A percentile compares a stretch with the other conserved stretches of the same genome.
These are phyloP conservation scores for Drosophila ohnishii DNA, from an alignment of 1,140 invertebrate species.

Conservation along the genomic window DNA sequence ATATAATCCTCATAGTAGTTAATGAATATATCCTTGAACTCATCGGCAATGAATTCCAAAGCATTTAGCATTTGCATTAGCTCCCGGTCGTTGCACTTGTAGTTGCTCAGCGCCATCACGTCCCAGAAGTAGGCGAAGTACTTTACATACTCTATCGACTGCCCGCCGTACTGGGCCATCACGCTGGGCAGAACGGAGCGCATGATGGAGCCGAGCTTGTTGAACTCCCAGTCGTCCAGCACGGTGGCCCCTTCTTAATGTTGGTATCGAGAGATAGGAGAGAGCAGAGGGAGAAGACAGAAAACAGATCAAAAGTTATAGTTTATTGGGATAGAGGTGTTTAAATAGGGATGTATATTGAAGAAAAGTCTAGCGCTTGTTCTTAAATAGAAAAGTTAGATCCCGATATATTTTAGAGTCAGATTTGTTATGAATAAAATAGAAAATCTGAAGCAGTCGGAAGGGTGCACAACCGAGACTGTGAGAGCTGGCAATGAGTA, in stretches of 20 bases:
- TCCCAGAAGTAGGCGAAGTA: constrained; percentile 71
- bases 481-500: constrained; percentile 38
- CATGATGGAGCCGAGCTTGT: constrained; percentile 68
- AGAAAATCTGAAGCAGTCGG: background rate
- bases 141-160: constrained; percentile 65
- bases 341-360: background rate
- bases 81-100: constrained; percentile 68
- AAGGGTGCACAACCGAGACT: constrained; percentile 28
- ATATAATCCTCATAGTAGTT: constrained; percentile 73
- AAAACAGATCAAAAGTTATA: constrained; percentile 38
- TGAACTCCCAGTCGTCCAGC: constrained; percentile 70
- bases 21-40: constrained; percentile 72
- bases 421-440: constrained; percentile 3
- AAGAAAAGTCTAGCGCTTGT: background rate
- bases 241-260: constrained; percentile 45
- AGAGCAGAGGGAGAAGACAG: constrained; percentile 20
- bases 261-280: constrained; percentile 9
- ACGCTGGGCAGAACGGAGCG: constrained; percentile 57
- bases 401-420: background rate
- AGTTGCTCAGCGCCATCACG: constrained; percentile 67
- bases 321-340: background rate
- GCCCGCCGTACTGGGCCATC: constrained; percentile 53
- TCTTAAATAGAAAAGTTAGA: background rate
- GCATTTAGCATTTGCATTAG: constrained; percentile 72
- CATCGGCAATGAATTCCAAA: constrained; percentile 69